Conservation (phyloP, 1,140 invertebrate genomes). For the Achatina immaculata region DNA sequence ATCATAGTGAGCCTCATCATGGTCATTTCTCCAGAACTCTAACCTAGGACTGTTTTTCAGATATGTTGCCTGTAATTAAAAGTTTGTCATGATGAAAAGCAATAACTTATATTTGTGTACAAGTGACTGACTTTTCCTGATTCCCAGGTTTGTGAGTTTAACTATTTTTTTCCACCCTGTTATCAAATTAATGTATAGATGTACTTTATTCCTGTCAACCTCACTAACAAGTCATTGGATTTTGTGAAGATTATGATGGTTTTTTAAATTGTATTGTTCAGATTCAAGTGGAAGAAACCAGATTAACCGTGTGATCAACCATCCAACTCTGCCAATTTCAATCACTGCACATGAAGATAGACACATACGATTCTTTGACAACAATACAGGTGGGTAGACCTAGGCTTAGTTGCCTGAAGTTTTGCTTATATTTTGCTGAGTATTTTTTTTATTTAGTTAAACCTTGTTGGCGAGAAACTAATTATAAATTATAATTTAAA, state of each 20-base stretch:
- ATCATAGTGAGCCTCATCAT: too few species aligned
- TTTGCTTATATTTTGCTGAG: slow-evolving; percentile 1
- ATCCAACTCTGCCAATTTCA: slow-evolving; percentile 94
- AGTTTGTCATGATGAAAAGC: too few species aligned
- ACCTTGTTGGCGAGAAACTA: neutral
- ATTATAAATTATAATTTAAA: too few species aligned
- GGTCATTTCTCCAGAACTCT: too few species aligned
- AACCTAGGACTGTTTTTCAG: too few species aligned
- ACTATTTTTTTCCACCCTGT: too few species aligned
- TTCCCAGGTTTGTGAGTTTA: too few species aligned
- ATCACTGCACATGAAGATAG: slow-evolving; percentile 98
- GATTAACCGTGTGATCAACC: slow-evolving; percentile 91
- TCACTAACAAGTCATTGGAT: neutral
- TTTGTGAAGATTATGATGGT: slow-evolving; percentile 3
- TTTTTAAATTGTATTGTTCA: slow-evolving; percentile 43
- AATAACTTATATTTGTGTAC: too few species aligned
- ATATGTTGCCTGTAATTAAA: too few species aligned
- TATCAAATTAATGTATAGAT: too few species aligned
- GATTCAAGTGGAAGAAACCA: slow-evolving; percentile 71
- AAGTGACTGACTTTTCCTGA: too few species aligned
- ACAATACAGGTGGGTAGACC: slow-evolving; percentile 81
- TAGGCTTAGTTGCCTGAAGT: neutral
- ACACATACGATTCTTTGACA: slow-evolving; percentile 98
- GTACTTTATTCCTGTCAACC: too few species aligned
- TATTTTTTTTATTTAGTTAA: neutral